Base-by-base conservation (phyloP, 2,888 invertebrate species). In the Acronicta psi region DNA sequence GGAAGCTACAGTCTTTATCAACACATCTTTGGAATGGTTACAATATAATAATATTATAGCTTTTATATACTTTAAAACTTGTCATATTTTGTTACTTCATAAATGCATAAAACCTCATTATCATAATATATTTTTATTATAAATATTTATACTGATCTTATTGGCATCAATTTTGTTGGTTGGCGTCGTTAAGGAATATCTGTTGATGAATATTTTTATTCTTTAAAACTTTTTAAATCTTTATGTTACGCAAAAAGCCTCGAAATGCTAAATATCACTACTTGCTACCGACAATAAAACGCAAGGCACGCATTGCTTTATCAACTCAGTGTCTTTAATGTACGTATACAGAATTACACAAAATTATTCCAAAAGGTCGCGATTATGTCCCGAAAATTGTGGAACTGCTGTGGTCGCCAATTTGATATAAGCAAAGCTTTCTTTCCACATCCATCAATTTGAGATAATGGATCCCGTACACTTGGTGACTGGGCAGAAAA, bases 21-120 rank as follows among this genome's bases (percentile, higher is more conserved):
- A 82, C 82, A 85, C 76, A 86, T 92, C 92, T 93, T 93, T 93
- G 92, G 92, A 92, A 92, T 92, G 89, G 84, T 86, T 83, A 78
- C 75, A 82, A 81, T 76, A 67, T 79, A 77, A 75, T 79, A 66
- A 49, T 66, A 69, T 49, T 69, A 66, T 71, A 59, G 65, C 60
- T 60, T 64, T 60, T 45, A 65, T 38, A 59, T 73, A 70, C n/a
- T 51, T 59, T 61, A 58, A 61, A 53, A 68, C 57, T 61, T 77
- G 69, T 73, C 63, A 74, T 77, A 66, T 68, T 74, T 66, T 58
- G 56, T 73, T 55, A 59, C 60, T 72, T 61, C 66, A 69, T 77
- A 77, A 79, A 75, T 80, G 75, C 63, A 67, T 55, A 66, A 54
- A 72, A 59, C 45, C 52, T 54, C 41, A 57, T 63, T 31, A 36